phyloP scores from a whole-genome alignment of 2,888 invertebrate species.

The Lycocerus yunnanus region DNA sequence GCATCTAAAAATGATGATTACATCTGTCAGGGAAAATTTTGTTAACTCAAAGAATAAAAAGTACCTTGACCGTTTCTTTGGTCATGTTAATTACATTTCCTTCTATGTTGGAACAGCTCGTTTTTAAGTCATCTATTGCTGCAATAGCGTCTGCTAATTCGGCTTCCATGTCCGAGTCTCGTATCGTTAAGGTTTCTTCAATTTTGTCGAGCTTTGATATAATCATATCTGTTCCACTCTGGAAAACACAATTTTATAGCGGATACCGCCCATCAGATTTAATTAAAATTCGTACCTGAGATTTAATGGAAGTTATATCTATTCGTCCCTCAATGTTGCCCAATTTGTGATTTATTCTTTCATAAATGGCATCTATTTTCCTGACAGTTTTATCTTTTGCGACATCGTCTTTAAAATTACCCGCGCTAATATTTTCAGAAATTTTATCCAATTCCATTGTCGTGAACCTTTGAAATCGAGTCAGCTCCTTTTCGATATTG shows the following conservation, averaged over 20 bases:
- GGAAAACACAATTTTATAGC: neutral
- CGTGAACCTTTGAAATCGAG: slow-evolving; percentile 47
- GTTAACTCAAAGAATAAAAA: neutral
- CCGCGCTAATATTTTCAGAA: slow-evolving; percentile 52
- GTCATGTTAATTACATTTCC: slow-evolving; percentile 43
- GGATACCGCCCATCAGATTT: neutral
- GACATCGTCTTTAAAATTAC: slow-evolving; percentile 55
- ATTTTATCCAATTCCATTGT: slow-evolving; percentile 51
- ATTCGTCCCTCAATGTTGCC: slow-evolving; percentile 52
- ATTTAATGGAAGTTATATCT: slow-evolving; percentile 49
- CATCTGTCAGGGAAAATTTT: neutral
- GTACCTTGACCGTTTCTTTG: slow-evolving; percentile 45
- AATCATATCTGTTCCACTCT: slow-evolving; percentile 26
- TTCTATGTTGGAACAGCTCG: slow-evolving; percentile 39
- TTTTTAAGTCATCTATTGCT: slow-evolving; percentile 52
- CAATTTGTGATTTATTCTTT: slow-evolving; percentile 53
- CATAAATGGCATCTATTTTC: slow-evolving; percentile 55
- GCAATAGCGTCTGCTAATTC: slow-evolving; percentile 49
- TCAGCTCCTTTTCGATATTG: slow-evolving; percentile 45
- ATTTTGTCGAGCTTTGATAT: slow-evolving; percentile 48
- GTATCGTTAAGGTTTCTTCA: slow-evolving; percentile 46
- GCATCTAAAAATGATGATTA: neutral
- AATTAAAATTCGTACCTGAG: slow-evolving; percentile 46
- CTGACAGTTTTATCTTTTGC: slow-evolving; percentile 50
- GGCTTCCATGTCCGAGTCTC: slow-evolving; percentile 49